Evolutionary conservation across 2,113 vertebrate genomes (phyloP).

Genomic region (Arvicanthis niloticus): DNA sequence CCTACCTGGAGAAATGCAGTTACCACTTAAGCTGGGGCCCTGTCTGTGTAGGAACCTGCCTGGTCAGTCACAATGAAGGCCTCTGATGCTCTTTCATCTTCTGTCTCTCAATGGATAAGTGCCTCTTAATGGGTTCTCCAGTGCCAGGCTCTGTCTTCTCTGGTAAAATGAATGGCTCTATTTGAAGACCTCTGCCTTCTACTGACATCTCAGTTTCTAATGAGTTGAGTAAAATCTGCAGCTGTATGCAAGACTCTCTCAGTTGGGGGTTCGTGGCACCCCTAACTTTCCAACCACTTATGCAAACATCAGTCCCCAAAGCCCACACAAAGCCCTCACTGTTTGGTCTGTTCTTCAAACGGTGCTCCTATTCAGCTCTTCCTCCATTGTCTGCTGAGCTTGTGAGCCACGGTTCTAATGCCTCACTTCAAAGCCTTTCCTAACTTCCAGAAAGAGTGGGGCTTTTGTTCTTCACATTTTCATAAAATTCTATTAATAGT

Average conservation of each 20-base stretch:
- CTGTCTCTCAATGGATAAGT: not conserved
- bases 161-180: not conserved
- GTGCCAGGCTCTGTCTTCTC: not conserved
- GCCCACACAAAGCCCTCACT: fast-evolving
- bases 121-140: not conserved
- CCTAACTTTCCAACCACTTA: not conserved
- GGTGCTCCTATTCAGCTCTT: too few relatives aligned
- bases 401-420: not conserved
- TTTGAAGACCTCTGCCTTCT: not conserved
- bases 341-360: fast-evolving
- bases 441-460: not conserved
- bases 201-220: not conserved
- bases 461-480: not conserved
- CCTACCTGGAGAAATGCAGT: not conserved
- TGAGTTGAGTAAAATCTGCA: too few relatives aligned
- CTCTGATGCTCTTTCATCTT: not conserved
- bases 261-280: not conserved
- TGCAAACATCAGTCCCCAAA: fast-evolving
- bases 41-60: too few relatives aligned
- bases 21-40: fast-evolving
- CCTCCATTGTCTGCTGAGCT: not conserved
- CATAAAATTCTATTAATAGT: not conserved
- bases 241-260: not conserved
- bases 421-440: not conserved
- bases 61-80: not conserved